A percentile compares a stretch with the other conserved stretches of the same genome.
Evolutionary conservation across 2,888 invertebrate genomes (phyloP).

Genomic region (Drosophila atroscutellata): DNA sequence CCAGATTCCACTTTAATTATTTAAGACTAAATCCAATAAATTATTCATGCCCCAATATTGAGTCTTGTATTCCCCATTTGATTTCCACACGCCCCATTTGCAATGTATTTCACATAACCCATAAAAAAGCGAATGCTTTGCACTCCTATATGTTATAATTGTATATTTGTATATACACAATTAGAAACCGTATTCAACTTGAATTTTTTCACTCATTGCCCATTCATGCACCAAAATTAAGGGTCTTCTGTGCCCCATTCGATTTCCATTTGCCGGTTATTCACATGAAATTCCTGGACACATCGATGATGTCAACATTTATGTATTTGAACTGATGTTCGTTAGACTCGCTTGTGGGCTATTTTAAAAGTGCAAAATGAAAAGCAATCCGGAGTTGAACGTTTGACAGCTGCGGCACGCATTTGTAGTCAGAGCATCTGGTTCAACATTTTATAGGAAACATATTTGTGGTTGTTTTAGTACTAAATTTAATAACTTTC

Average conservation of each 20-base stretch:
- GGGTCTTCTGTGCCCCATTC: conserved; percentile 35
- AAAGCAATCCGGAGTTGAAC: conserved; percentile 10
- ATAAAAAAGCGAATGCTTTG: neutral
- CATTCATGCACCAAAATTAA: conserved; percentile 1
- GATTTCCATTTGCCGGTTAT: conserved; percentile 38
- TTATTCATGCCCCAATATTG: neutral
- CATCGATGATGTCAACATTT: conserved; percentile 63
- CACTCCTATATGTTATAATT: neutral
- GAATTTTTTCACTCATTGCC: neutral
- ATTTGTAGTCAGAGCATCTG: conserved; percentile 8
- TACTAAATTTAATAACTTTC: conserved; percentile 12
- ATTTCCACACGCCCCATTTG: conserved; percentile 18
- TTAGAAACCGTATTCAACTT: neutral
- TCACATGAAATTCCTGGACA: conserved; percentile 27
- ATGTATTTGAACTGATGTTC: conserved; percentile 28
- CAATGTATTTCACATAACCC: conserved; percentile 1
- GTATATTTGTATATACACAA: neutral
- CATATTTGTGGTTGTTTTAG: neutral
- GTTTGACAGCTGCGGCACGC: conserved; percentile 18
- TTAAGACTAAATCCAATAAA: neutral
- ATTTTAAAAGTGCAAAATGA: conserved; percentile 21
- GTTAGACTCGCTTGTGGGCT: conserved; percentile 32
- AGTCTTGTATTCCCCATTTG: neutral
- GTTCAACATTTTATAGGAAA: neutral
- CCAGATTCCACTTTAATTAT: neutral